These are phyloP conservation scores for Morone chrysops DNA, from an alignment of 2,113 vertebrate genomes.

Conservation along the genomic window DNA sequence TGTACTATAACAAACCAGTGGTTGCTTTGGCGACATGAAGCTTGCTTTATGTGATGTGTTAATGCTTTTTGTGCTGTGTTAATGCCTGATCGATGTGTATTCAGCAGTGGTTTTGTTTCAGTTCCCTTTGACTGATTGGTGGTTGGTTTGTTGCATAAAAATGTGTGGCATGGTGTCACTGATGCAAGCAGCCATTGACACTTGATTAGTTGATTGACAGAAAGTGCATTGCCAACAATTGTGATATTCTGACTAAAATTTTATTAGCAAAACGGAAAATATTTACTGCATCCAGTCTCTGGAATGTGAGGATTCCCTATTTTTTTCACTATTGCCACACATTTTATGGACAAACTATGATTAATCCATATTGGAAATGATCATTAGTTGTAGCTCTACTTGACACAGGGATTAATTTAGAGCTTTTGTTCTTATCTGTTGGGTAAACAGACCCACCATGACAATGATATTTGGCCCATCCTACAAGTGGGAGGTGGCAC, in stretches of 20 bases:
- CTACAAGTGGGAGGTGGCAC: conserved; percentile 3
- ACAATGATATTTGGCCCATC: conserved; percentile 3
- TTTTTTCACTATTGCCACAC: too few species aligned
- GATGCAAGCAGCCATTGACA: not conserved
- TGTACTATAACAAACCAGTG: not conserved
- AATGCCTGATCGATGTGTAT: not conserved
- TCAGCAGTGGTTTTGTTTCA: not conserved
- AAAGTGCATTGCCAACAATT: not conserved
- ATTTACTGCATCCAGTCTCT: not conserved
- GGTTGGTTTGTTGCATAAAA: not conserved
- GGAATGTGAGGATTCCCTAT: not conserved
- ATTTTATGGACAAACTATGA: too few species aligned
- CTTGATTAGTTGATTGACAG: too few species aligned
- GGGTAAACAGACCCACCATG: not conserved
- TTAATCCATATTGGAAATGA: not conserved
- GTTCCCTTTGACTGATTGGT: not conserved
- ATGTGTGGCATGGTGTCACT: not conserved
- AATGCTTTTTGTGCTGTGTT: not conserved
- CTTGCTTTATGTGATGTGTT: not conserved
- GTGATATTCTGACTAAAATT: not conserved
- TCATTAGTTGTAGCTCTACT: not conserved
- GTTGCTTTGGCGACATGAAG: not conserved
- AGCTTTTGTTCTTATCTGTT: not conserved
- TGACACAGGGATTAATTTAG: not conserved
- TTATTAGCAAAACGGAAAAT: not conserved